Evolutionary conservation across 2,113 vertebrate genomes (phyloP).

Genomic region (Otolemur garnettii): DNA sequence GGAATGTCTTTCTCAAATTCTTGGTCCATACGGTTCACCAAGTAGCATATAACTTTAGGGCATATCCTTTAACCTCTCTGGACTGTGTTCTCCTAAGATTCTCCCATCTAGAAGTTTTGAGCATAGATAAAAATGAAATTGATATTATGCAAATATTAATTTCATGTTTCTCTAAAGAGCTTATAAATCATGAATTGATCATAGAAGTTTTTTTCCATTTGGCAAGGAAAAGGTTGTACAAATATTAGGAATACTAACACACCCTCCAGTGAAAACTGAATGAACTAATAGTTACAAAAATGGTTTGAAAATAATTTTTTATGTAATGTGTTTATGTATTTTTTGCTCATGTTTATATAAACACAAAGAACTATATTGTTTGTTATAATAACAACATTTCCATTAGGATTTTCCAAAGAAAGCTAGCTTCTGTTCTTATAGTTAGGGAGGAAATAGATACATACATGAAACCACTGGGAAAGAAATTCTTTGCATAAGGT

Average conservation of each 20-base stretch:
- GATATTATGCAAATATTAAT: constrained; percentile 19
- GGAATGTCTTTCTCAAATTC: constrained; percentile 1
- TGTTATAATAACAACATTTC: constrained; percentile 51
- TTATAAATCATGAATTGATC: constrained; percentile 22
- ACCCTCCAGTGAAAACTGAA: neutral
- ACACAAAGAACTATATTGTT: constrained; percentile 16
- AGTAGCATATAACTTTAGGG: neutral
- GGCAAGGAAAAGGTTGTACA: constrained; percentile 15
- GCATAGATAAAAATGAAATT: constrained; percentile 27
- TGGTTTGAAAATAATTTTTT: constrained; percentile 46
- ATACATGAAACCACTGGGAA: neutral
- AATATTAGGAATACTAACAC: neutral
- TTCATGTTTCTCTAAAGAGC: constrained; percentile 13
- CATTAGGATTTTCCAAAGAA: constrained; percentile 34
- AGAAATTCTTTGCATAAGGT: constrained; percentile 21
- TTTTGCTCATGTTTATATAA: neutral
- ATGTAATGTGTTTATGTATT: neutral
- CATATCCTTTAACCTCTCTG: neutral
- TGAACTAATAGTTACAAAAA: constrained; percentile 1
- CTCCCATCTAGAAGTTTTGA: neutral
- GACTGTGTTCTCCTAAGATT: neutral
- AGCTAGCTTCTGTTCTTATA: neutral
- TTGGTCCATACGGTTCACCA: neutral
- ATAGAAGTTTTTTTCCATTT: constrained; percentile 21
- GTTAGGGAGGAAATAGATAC: neutral